Evolutionary conservation across 2,888 invertebrate species (phyloP), one percentile per base, ranked within the genome.

Genomic region (Melolontha melolontha): DNA sequence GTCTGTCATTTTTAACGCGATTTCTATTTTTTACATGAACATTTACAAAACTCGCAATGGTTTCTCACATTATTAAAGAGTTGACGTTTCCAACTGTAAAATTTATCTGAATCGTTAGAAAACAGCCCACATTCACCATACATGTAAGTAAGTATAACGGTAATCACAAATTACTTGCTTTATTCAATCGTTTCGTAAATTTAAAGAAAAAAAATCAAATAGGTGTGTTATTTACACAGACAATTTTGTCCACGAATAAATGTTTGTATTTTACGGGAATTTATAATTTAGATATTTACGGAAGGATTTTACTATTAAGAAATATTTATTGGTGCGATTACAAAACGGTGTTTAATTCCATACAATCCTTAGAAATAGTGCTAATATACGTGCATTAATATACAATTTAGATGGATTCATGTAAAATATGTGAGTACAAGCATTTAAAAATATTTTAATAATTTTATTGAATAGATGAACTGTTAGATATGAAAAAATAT

Each of bases 221-320:
- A 57, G 57, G 42, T 14, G 42, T 39, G 57, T 44, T 57, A 29
- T 57, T 57, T 57, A 42, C 57, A 27, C 41, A 42, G 42, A 42
- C 42, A 22, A 42, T 42, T 44, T 42, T 27, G 22, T 57, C 29
- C 42, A 12, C n/a, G 27, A 27, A 57, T 17, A 27, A 41, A 27
- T 44, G 29, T 27, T 27, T 39, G 12, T 7, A 29, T 44, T 14
- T 57, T 22, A 44, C n/a, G 42, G n/a, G 12, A 57, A 44, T 44
- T 42, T n/a, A 44, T 42, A 44, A 44, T 57, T 57, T 29, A 42
- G 42, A 57, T 57, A 52, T 52, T 29, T 52, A 55, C 27, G 27
- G 27, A 44, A 12, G 41, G 7, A 29, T 41, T 55, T 22, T 54
- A 16, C 41, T 44, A 57, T 42, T 57, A 27, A 27, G 12, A 8